phyloP scores from a whole-genome alignment of 2,113 vertebrate genomes.

The Nestor notabilis region DNA sequence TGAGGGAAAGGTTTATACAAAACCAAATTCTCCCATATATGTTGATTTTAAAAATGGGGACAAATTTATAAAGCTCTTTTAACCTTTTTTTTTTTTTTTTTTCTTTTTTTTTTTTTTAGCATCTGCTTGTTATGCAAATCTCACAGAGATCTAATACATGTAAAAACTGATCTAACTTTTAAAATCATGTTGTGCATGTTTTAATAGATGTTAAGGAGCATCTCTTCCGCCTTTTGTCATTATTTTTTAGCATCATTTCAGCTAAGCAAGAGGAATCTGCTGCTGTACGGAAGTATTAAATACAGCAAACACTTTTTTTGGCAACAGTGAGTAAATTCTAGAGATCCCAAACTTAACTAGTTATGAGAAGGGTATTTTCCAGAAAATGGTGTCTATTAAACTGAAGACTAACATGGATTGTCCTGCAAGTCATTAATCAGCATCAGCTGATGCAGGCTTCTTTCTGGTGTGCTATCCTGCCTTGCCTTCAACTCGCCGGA shows the following conservation, averaged over 20 bases:
- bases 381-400: not conserved
- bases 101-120: not conserved
- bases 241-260: not conserved
- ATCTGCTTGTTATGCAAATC: not conserved
- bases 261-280: not conserved
- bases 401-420: not conserved
- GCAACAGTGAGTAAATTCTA: not conserved
- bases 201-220: not conserved
- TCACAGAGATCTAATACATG: not conserved
- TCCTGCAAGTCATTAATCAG: not conserved
- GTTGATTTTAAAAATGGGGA: not conserved
- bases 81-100: not conserved
- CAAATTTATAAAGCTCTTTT: not conserved
- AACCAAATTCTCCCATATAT: not conserved
- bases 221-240: not conserved
- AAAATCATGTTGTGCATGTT: not conserved
- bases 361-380: not conserved
- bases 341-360: not conserved
- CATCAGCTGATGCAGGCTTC: not conserved
- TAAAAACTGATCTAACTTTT: not conserved
- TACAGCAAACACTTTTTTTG: not conserved
- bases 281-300: not conserved
- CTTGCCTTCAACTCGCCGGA: not conserved
- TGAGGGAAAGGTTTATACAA: not conserved
- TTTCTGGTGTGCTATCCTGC: not conserved